Evolutionary conservation across 2,888 invertebrate genomes (phyloP).

Genomic region (Heteropelma amictum): DNA sequence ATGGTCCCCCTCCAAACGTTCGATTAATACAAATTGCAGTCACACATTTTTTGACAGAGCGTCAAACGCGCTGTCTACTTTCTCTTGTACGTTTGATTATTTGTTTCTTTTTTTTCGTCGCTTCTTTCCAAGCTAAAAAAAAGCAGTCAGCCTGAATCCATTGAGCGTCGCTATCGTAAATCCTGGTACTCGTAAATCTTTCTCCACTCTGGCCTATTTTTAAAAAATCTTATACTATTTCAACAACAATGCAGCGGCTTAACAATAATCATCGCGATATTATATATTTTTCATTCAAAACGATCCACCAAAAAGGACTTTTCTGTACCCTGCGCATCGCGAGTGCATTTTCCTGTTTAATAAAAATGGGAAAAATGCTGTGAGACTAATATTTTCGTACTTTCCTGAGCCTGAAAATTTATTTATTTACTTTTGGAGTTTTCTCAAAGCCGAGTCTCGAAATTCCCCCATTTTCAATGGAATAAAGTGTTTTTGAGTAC

Average conservation of each 20-base stretch:
- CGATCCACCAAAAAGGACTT: no score
- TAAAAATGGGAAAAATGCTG: no score
- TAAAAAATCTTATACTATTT: conserved; percentile 33
- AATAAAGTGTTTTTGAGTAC: no score
- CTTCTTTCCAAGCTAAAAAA: background rate
- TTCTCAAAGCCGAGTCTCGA: no score
- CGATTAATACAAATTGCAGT: conserved; percentile 19
- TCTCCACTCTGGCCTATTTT: conserved; percentile 37
- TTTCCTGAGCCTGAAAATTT: no score
- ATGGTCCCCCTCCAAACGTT: conserved; percentile 52
- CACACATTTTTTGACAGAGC: conserved; percentile 18
- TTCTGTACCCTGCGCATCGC: no score
- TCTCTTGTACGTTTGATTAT: background rate
- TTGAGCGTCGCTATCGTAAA: background rate
- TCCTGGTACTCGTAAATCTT: background rate
- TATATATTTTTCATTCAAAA: no score
- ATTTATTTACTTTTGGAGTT: no score
- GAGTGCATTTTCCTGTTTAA: no score
- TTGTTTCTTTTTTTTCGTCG: background rate
- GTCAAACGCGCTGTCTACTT: conserved; percentile 3
- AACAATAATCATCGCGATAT: conserved; percentile 38
- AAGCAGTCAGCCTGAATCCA: background rate
- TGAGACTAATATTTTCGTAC: no score
- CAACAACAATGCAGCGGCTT: conserved; percentile 47
- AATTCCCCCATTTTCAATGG: no score